Conservation (phyloP, 2,797 vertebrate genomes). For the Protonibea diacanthus region DNA sequence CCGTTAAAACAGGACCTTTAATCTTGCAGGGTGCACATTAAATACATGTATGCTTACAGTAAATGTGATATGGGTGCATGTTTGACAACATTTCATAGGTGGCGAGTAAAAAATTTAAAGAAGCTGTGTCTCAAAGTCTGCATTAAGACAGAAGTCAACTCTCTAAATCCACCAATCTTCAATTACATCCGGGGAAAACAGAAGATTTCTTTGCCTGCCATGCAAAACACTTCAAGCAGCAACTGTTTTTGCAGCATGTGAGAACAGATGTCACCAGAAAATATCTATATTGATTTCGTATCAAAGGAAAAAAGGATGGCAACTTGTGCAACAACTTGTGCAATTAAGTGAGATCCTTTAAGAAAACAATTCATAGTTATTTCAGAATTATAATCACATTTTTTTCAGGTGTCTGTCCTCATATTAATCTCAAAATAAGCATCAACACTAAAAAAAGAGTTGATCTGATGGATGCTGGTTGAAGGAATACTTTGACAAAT, state of each 20-base stretch:
- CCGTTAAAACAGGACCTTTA: constrained; percentile 11
- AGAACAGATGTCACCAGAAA: constrained; percentile 16
- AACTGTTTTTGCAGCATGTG: neutral
- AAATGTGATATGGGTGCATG: constrained; percentile 14
- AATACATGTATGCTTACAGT: constrained; percentile 14
- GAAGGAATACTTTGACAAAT: neutral
- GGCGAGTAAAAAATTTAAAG: neutral
- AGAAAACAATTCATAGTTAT: neutral
- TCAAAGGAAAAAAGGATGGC: constrained; percentile 6
- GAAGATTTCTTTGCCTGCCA: constrained; percentile 13
- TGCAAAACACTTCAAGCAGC: neutral
- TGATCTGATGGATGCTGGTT: neutral
- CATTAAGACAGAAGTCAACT: constrained; percentile 14
- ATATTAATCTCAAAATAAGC: no score
- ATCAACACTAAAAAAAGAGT: no score
- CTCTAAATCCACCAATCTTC: constrained; percentile 19
- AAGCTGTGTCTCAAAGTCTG: neutral
- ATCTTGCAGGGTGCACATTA: constrained; percentile 21
- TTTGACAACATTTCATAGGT: constrained; percentile 14
- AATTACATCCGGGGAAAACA: constrained; percentile 1
- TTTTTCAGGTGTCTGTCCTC: no score
- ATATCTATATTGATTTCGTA: neutral
- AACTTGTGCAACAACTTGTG: no score
- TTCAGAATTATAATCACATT: no score
- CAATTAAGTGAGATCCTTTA: neutral